Evolutionary conservation across 2,888 invertebrate species (phyloP).

Genomic region (Trilocha varians): DNA sequence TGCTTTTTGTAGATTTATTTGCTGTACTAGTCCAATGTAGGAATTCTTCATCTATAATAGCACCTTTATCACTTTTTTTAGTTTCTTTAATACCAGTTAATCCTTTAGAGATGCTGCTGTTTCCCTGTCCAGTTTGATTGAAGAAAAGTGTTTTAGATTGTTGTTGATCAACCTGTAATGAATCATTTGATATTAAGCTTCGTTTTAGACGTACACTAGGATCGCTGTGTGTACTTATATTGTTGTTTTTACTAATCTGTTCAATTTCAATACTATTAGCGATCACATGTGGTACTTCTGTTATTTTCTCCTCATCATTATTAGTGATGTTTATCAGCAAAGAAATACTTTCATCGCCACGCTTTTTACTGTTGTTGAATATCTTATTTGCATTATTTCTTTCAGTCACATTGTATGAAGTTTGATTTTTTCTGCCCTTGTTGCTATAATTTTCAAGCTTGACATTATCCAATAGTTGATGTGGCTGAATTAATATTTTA

Average conservation of each 20-base stretch:
- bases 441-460: slow-evolving; percentile 20
- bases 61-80: slow-evolving; percentile 32
- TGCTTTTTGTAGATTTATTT: slow-evolving; percentile 10
- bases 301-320: slow-evolving; percentile 31
- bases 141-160: neutral
- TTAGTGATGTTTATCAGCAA: slow-evolving; percentile 40
- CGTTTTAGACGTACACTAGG: slow-evolving; percentile 7
- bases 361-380: slow-evolving; percentile 25
- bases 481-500: slow-evolving; percentile 38
- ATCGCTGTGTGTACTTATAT: slow-evolving; percentile 22
- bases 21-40: slow-evolving; percentile 47
- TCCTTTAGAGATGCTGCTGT: neutral
- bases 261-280: slow-evolving; percentile 55
- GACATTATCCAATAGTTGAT: slow-evolving; percentile 22
- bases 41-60: slow-evolving; percentile 36
- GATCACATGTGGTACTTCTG: slow-evolving; percentile 24
- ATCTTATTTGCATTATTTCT: slow-evolving; percentile 14
- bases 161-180: neutral
- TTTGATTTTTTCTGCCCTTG: slow-evolving; percentile 17
- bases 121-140: slow-evolving; percentile 5
- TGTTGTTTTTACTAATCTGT: slow-evolving; percentile 20
- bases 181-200: slow-evolving; percentile 2
- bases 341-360: slow-evolving; percentile 31
- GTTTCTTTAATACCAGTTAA: slow-evolving; percentile 9
- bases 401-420: slow-evolving; percentile 14